phyloP scores from a whole-genome alignment of 1,140 invertebrate genomes.

The Anoplophora glabripennis region DNA sequence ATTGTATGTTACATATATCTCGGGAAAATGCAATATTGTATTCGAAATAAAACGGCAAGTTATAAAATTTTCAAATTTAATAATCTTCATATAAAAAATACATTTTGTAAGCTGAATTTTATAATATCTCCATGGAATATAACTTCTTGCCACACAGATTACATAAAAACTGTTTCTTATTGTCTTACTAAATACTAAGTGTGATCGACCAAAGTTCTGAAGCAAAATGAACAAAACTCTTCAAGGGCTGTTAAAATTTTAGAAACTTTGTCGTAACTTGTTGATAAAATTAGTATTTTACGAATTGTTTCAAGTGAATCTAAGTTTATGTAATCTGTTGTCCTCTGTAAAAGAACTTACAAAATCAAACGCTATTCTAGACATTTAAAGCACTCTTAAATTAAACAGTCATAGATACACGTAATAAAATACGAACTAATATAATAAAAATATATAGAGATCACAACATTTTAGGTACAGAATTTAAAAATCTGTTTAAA shows the following conservation, averaged over 20 bases:
- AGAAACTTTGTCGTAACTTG: not conserved
- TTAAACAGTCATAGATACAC: constrained; percentile 2
- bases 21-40: no score
- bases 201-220: no score
- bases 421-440: not conserved
- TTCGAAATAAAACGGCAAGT: no score
- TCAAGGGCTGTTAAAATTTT: not conserved
- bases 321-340: constrained; percentile 5
- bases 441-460: constrained; percentile 6
- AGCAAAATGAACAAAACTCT: not conserved
- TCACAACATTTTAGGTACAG: constrained; percentile 12
- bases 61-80: not conserved
- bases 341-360: not conserved
- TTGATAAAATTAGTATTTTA: not conserved
- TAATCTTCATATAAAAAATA: constrained; percentile 10
- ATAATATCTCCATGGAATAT: not conserved
- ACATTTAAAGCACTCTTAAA: constrained; percentile 12
- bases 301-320: not conserved
- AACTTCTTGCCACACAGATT: not conserved
- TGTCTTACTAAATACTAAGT: not conserved
- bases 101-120: not conserved
- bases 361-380: not conserved
- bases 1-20: no score
- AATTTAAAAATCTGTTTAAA: constrained; percentile 3
- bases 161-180: constrained; percentile 1